phyloP scores from a whole-genome alignment of 35 echinoderm and acorn worm genomes.

The Heliocidaris erythrogramma region DNA sequence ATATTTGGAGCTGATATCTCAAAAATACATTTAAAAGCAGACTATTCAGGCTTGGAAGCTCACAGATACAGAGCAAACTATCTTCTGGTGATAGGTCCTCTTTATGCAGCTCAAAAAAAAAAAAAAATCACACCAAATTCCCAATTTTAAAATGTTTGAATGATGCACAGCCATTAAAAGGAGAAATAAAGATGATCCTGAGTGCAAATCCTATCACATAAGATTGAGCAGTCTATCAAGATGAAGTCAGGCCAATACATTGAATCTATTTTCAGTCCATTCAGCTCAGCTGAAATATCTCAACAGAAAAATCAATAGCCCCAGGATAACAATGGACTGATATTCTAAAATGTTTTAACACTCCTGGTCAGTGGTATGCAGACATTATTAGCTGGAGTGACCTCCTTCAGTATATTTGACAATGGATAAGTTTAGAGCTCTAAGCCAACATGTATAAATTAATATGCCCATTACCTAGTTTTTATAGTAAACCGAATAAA shows the following conservation, averaged over 20 bases:
- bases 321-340: not conserved
- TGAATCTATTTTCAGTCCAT: slow-evolving; percentile 4
- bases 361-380: not conserved
- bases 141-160: no score
- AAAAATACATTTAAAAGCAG: no score
- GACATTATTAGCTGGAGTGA: slow-evolving; percentile 3
- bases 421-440: not conserved
- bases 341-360: not conserved
- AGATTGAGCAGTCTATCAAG: not conserved
- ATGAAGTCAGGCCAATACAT: not conserved
- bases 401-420: not conserved
- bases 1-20: no score
- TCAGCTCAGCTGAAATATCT: not conserved
- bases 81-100: no score
- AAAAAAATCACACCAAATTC: no score
- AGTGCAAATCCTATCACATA: no score
- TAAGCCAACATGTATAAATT: not conserved
- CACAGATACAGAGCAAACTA: no score
- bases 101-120: no score
- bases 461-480: not conserved
- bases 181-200: no score
- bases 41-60: no score
- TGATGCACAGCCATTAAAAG: no score
- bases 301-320: not conserved
- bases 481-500: not conserved